Percentiles rank a stretch among this genome's conserved stretches.
phyloP scores from a whole-genome alignment of 2,113 vertebrate species.

The Xiphophorus couchianus region DNA sequence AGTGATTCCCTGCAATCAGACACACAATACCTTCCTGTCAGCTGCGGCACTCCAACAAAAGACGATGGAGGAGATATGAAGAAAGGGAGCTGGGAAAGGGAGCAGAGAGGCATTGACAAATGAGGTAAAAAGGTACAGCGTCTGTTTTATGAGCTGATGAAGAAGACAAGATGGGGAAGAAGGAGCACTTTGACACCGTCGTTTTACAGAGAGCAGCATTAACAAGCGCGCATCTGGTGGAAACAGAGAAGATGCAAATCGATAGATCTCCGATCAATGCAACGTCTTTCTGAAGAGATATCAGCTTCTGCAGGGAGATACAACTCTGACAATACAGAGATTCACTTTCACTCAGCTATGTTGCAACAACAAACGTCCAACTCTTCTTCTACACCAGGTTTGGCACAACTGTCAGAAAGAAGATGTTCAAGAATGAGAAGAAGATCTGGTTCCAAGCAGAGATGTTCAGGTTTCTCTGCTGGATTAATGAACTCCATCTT shows the following conservation, averaged over 20 bases:
- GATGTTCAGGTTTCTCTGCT: neutral
- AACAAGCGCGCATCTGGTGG: conserved; percentile 30
- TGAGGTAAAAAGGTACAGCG: conserved; percentile 55
- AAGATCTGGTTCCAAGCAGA: neutral
- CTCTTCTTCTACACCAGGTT: neutral
- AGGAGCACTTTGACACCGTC: conserved; percentile 17
- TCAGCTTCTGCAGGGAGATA: neutral
- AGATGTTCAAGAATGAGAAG: neutral
- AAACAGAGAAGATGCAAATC: conserved; percentile 35
- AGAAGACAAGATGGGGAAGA: conserved; percentile 56
- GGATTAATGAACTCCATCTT: conserved; percentile 1
- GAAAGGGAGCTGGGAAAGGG: conserved; percentile 9
- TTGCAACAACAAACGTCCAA: neutral
- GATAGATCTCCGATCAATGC: conserved; percentile 23
- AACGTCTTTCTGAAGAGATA: conserved; percentile 5
- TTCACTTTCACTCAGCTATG: neutral
- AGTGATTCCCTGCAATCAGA: conserved; percentile 45
- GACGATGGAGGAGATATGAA: conserved; percentile 31
- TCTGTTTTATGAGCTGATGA: conserved; percentile 56
- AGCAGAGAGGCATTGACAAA: conserved; percentile 41
- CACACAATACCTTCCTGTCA: conserved; percentile 44
- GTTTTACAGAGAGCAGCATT: conserved; percentile 47
- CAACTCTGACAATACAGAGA: conserved; percentile 8
- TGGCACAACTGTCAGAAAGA: neutral
- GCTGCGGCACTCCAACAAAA: conserved; percentile 31